These are phyloP conservation scores for Leucozona laternaria DNA, from an alignment of 2,888 invertebrate genomes.

Conservation along the genomic window DNA sequence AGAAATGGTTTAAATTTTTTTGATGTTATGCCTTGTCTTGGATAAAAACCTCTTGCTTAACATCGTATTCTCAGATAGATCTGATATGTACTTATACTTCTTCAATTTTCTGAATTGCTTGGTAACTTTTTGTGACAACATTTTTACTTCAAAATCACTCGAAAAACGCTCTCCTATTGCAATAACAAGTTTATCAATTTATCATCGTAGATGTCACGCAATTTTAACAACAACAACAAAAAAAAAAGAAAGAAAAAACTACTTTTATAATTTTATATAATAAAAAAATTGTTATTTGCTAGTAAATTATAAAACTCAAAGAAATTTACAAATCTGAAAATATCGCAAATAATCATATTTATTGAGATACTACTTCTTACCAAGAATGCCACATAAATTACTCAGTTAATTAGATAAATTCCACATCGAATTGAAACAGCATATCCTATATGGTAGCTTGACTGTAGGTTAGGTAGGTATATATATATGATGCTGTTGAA, in stretches of 20 bases:
- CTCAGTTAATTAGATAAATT: constrained; percentile 69
- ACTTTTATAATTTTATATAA: neutral
- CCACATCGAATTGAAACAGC: constrained; percentile 48
- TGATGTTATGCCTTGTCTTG: too few species aligned
- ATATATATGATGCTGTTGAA: constrained; percentile 43
- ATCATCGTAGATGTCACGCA: neutral
- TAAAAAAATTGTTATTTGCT: constrained; percentile 1
- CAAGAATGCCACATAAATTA: constrained; percentile 57
- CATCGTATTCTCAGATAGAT: too few species aligned
- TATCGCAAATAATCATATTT: constrained; percentile 66
- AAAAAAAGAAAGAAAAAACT: neutral
- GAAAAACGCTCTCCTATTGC: neutral
- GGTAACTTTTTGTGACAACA: neutral
- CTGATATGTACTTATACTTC: too few species aligned
- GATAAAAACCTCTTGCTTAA: too few species aligned
- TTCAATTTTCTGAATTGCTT: neutral
- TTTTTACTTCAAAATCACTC: neutral
- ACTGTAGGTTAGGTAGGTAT: too few species aligned
- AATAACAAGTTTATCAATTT: neutral
- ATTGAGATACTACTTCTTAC: constrained; percentile 47
- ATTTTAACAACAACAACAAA: neutral
- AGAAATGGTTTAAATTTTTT: too few species aligned
- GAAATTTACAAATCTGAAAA: constrained; percentile 20
- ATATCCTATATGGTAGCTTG: constrained; percentile 26
- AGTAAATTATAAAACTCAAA: neutral